Base-by-base conservation (phyloP, 2,888 invertebrate species). In the Tachina lurida region DNA sequence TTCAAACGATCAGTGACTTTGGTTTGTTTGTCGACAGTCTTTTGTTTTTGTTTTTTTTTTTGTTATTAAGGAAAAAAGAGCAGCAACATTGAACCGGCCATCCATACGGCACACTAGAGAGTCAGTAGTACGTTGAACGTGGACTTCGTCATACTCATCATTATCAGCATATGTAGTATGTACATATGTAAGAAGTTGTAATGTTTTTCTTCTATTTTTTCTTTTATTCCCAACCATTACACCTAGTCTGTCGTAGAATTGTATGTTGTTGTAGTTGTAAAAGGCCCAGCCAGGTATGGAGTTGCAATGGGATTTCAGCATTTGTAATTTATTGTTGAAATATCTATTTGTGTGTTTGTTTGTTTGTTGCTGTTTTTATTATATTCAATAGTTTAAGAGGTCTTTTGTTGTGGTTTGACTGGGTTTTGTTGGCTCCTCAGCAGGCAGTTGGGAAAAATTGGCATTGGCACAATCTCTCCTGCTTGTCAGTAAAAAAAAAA, bases 1-100 rank as follows among this genome's bases (percentile, higher is more conserved):
- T 86, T 83, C 76, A 86, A 83, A 86, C 86, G 83, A 75, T 86
- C 86, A 80, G 77, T 78, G 85, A 74, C 77, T 82, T 85, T 77
- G 63, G 54, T 62, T 76, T 77, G 22, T 47, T 71, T 10, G 52
- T 73, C 31, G 60, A 63, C 67, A 67, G 78, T 22, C 67, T 84
- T 84, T 31, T 31, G 31, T 31, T 31, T 31, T 31, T 31, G 0
- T 31, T 31, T 31, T 4, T 4, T 31, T 31, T 31, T 31, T 4
- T n/a, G n/a, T n/a, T 22, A 3, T 0, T 31, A 7, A 31, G 31
- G 0, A 63, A 47, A 56, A 43, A 45, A 45, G 15, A 49, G 22
- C n/a, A 70, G 17, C 31, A 77, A 22, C 52, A 54, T 0, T 7
- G 45, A 68, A 45, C 19, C 58, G 43, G 60, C 15, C 65, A 67